Evolutionary conservation across 2,113 vertebrate species (phyloP).

Genomic region (Sus scrofa): DNA sequence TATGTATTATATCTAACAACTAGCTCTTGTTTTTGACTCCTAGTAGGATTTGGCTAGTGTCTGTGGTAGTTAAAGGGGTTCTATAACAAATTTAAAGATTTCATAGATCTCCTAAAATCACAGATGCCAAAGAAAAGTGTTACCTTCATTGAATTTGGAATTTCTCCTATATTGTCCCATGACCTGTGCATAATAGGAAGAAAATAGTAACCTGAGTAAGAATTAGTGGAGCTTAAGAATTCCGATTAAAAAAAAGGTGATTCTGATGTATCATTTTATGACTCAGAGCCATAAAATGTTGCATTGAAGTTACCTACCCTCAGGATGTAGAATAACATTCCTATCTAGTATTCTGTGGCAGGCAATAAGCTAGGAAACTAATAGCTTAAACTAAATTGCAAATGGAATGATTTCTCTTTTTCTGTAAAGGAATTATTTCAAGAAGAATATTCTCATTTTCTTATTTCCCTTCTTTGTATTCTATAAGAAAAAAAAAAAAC

Average conservation of each 20-base stretch:
- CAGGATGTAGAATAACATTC: neutral
- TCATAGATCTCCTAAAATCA: neutral
- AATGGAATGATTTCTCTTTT: neutral
- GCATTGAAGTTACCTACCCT: neutral
- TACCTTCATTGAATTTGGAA: neutral
- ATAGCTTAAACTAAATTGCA: neutral
- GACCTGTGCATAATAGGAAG: neutral
- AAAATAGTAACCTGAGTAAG: neutral
- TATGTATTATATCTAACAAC: neutral
- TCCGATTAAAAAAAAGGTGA: neutral
- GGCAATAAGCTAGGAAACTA: neutral
- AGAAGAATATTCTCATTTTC: neutral
- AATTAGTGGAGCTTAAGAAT: neutral
- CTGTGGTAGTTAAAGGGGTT: slow-evolving; percentile 33
- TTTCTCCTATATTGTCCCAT: neutral
- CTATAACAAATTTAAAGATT: neutral
- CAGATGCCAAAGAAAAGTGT: neutral
- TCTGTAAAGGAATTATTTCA: neutral
- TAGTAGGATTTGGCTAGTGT: neutral
- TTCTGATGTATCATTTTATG: neutral
- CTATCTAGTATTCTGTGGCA: neutral
- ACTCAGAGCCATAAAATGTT: neutral
- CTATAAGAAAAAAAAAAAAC: neutral
- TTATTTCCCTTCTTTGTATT: neutral
- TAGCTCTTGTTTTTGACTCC: neutral